phyloP scores from a whole-genome alignment of 2,797 vertebrate species.

The Tragelaphus oryx region DNA sequence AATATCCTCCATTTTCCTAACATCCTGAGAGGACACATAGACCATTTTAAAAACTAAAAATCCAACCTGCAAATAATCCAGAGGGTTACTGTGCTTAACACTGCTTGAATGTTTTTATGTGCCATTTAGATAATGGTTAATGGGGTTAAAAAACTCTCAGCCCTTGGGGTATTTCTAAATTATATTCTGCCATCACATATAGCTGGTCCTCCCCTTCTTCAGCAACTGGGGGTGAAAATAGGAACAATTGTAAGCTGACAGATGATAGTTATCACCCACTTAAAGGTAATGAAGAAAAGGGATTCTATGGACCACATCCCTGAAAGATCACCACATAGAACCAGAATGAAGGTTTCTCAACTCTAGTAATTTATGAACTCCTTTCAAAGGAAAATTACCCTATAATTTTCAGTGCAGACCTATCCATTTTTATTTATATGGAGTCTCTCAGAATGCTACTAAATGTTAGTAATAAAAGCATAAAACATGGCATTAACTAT shows the following conservation, averaged over 20 bases:
- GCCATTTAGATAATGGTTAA: not conserved
- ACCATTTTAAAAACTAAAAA: not conserved
- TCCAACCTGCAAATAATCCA: not conserved
- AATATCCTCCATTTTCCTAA: not conserved
- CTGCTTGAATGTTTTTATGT: not conserved
- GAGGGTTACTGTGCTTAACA: not conserved
- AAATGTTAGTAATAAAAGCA: not conserved
- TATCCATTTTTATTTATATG: not conserved
- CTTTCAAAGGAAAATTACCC: slow-evolving; percentile 16
- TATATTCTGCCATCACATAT: not conserved
- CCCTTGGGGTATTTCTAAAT: not conserved
- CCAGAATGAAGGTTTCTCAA: not conserved
- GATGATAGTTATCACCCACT: not conserved
- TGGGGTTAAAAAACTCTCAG: not conserved
- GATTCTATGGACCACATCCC: not conserved
- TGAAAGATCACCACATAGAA: not conserved
- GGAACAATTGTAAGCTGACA: not conserved
- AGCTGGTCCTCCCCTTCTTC: not conserved
- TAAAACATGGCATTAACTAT: not conserved
- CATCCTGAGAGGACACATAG: not conserved
- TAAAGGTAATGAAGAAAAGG: not conserved
- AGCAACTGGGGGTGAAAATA: not conserved
- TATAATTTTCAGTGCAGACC: not conserved
- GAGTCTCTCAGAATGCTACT: not conserved
- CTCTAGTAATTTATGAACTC: not conserved